A percentile compares a stretch with the other conserved stretches of the same genome.
Conservation (phyloP, 2,888 invertebrate genomes). For the Phytoseiulus persimilis region DNA sequence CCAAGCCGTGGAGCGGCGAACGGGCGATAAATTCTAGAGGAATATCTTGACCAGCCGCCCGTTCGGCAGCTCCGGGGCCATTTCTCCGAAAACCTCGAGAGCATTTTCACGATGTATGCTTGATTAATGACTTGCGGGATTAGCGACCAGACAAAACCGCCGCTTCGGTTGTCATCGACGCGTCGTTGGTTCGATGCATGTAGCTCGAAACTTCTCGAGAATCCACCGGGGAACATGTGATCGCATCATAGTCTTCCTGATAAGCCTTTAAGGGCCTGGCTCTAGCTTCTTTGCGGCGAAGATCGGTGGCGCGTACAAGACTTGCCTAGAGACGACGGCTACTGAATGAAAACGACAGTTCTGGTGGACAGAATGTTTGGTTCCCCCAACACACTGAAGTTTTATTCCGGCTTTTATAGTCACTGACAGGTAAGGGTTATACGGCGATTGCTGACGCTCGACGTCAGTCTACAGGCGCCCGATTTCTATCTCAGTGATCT, state of each 20-base stretch:
- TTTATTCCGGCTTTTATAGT: too few species aligned
- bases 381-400: too few species aligned
- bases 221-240: not conserved
- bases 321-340: too few species aligned
- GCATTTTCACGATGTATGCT: constrained; percentile 34
- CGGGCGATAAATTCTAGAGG: constrained; percentile 18
- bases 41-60: not conserved
- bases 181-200: not conserved
- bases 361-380: too few species aligned
- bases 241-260: not conserved
- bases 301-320: too few species aligned
- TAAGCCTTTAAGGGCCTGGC: too few species aligned
- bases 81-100: not conserved
- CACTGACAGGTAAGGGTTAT: too few species aligned
- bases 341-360: too few species aligned
- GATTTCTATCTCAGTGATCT: too few species aligned
- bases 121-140: constrained; percentile 15
- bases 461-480: too few species aligned
- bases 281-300: too few species aligned
- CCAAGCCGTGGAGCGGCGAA: not conserved
- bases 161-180: not conserved
- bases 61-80: not conserved
- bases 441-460: too few species aligned
- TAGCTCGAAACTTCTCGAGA: not conserved
- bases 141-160: not conserved